Percentiles rank a stretch among this genome's conserved stretches.
These are phyloP conservation scores for Parazoanthus swiftii DNA, from an alignment of 92 coral and sea anemone genomes.

Conservation along the genomic window DNA sequence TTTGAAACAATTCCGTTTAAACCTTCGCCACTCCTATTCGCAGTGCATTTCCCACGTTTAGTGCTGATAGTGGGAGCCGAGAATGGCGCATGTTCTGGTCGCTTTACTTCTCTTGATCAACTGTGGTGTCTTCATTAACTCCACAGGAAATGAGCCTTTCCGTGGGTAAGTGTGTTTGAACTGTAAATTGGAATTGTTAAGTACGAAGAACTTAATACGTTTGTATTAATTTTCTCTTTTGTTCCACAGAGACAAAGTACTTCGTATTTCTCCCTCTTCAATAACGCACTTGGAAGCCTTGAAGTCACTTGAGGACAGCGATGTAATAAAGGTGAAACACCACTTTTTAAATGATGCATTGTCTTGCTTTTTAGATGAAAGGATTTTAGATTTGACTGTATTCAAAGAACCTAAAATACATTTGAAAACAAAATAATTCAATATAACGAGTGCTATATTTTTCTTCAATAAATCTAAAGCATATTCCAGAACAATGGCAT, in stretches of 20 bases:
- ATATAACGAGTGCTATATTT: too few relatives aligned
- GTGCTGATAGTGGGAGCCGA: neutral
- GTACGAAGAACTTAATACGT: neutral
- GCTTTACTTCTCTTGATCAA: neutral
- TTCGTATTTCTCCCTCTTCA: conserved; percentile 60
- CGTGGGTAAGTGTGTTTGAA: neutral
- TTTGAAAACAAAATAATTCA: too few relatives aligned
- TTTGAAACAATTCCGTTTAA: neutral
- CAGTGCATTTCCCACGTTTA: neutral
- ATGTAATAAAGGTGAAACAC: conserved; percentile 33
- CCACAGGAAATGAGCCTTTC: neutral
- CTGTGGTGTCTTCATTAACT: neutral
- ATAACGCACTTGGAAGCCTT: conserved; percentile 48
- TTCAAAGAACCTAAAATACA: too few relatives aligned
- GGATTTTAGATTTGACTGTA: neutral
- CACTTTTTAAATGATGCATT: too few relatives aligned
- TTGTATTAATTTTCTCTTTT: neutral
- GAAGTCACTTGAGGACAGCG: conserved; percentile 43
- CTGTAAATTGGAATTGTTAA: neutral
- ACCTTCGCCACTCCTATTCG: neutral
- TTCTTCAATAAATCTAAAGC: too few relatives aligned
- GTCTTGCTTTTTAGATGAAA: neutral
- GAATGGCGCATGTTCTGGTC: neutral
- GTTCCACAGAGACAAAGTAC: conserved; percentile 58
- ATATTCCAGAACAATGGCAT: too few relatives aligned